These are phyloP conservation scores for Epiperipatus broadwayi DNA, from an alignment of 2,888 invertebrate species.

Conservation along the genomic window DNA sequence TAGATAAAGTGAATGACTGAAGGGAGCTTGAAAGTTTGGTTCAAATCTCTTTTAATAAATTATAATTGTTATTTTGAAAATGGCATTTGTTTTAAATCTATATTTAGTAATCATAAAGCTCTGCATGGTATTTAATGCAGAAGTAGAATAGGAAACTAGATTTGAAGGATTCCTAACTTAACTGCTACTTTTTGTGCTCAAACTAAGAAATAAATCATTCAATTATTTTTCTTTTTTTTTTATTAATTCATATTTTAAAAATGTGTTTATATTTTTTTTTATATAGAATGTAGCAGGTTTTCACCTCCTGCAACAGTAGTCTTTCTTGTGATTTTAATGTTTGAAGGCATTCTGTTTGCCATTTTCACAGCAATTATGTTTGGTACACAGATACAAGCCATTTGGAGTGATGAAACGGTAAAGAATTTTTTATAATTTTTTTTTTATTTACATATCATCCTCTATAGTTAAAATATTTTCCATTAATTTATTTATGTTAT, in stretches of 20 bases:
- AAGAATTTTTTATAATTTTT: constrained; percentile 21
- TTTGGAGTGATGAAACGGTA: constrained; percentile 95
- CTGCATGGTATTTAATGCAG: too few species aligned
- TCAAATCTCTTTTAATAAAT: too few species aligned
- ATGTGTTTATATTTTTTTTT: constrained; percentile 11
- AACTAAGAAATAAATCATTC: too few species aligned
- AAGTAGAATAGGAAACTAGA: too few species aligned
- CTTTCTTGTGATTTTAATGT: constrained; percentile 67
- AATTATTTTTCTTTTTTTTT: too few species aligned
- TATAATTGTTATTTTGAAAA: too few species aligned
- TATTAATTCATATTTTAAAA: not conserved
- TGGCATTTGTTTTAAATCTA: too few species aligned
- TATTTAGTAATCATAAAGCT: too few species aligned
- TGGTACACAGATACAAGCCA: constrained; percentile 83
- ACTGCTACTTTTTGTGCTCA: too few species aligned
- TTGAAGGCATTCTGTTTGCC: constrained; percentile 85
- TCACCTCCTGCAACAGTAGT: constrained; percentile 92
- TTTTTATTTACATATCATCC: constrained; percentile 13
- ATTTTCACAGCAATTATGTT: constrained; percentile 96
- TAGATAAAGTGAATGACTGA: too few species aligned
- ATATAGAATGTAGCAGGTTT: constrained; percentile 59
- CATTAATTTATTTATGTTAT: constrained; percentile 1
- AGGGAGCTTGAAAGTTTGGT: too few species aligned
- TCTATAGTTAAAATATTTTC: not conserved
- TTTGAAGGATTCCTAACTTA: too few species aligned